Percentiles rank a stretch among this genome's conserved stretches.
Conservation (phyloP, 2,113 vertebrate species). For the Phocoena phocoena region DNA sequence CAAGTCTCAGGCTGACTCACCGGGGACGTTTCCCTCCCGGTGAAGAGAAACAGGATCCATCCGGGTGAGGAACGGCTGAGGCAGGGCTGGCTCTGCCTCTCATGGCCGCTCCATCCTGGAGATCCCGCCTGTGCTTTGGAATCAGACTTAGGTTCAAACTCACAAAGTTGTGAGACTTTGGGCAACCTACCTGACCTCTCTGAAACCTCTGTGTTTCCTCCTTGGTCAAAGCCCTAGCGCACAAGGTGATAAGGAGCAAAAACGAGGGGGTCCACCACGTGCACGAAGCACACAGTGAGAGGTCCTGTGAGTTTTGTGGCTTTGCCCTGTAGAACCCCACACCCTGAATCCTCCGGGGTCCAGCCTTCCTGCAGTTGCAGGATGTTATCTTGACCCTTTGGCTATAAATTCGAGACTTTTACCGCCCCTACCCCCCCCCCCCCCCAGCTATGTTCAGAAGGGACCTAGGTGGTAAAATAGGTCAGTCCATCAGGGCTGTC, state of each 20-base stretch:
- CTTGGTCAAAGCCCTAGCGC: not conserved
- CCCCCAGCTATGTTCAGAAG: not conserved
- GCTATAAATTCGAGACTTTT: not conserved
- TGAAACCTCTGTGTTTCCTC: not conserved
- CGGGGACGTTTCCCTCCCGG: fast-evolving
- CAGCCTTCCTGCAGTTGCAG: not conserved
- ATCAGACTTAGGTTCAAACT: not conserved
- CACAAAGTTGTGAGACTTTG: not conserved
- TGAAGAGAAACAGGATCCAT: fast-evolving
- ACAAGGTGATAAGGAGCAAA: not conserved
- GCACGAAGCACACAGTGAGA: not conserved
- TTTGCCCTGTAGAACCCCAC: fast-evolving
- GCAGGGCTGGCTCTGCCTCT: too few relatives aligned
- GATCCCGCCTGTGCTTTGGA: not conserved
- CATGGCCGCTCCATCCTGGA: fast-evolving
- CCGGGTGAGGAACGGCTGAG: fast-evolving
- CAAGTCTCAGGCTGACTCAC: fast-evolving
- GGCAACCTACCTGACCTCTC: not conserved
- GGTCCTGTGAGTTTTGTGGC: not conserved
- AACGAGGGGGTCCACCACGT: fast-evolving
- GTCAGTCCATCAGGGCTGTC: too few relatives aligned
- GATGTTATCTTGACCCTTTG: not conserved
- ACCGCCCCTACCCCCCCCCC: not conserved
- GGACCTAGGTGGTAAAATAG: not conserved
- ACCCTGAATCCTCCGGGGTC: not conserved